phyloP scores from a whole-genome alignment of 2,888 invertebrate species.

The Acleris holmiana region DNA sequence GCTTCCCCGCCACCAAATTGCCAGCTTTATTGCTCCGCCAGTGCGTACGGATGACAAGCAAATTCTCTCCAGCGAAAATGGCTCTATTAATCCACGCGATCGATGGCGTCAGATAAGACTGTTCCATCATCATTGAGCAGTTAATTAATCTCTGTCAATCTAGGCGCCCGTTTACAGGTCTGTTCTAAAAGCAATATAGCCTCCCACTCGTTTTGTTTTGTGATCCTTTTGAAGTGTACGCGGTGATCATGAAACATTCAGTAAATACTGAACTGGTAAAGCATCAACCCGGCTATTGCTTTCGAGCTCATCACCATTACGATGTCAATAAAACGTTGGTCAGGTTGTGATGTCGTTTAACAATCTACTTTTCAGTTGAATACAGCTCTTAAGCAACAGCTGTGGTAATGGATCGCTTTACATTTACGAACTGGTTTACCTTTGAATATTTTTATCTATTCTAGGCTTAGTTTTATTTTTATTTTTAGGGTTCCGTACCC shows the following conservation, averaged over 20 bases:
- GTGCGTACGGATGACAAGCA: constrained; percentile 36
- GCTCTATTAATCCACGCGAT: constrained; percentile 53
- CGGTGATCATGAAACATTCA: constrained; percentile 38
- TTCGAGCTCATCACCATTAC: background rate
- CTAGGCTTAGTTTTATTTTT: too few species aligned
- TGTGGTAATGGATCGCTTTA: too few species aligned
- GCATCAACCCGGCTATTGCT: constrained; percentile 13
- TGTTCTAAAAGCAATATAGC: constrained; percentile 41
- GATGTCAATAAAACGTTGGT: background rate
- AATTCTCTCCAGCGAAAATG: constrained; percentile 35
- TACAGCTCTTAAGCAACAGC: background rate
- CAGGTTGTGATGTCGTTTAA: background rate
- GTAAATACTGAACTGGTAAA: constrained; percentile 12
- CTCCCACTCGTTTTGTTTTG: constrained; percentile 42
- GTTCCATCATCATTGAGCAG: constrained; percentile 68
- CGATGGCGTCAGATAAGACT: constrained; percentile 66
- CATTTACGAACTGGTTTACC: too few species aligned
- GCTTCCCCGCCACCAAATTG: background rate
- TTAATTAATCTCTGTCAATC: constrained; percentile 76
- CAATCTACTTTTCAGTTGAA: constrained; percentile 3
- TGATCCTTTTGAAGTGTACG: constrained; percentile 39
- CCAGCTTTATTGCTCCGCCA: constrained; percentile 24
- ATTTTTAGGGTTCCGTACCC: too few species aligned
- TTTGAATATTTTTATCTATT: too few species aligned
- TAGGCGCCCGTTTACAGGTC: constrained; percentile 64